Base-by-base conservation (phyloP, 2,113 vertebrate genomes). In the Ranitomeya variabilis region DNA sequence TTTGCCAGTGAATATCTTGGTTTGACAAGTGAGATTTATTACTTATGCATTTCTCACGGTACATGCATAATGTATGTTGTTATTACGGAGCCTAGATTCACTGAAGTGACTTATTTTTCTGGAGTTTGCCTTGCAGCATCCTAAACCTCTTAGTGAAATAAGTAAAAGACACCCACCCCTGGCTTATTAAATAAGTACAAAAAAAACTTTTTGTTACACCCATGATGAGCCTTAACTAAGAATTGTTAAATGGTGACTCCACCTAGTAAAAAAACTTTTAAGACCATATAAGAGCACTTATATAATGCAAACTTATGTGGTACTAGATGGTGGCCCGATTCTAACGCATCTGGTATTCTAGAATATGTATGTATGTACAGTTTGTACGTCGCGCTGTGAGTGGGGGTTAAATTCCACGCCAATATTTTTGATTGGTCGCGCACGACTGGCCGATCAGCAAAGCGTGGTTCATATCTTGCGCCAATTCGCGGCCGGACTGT, bases 11-110 rank as follows among this genome's bases (percentile, higher is more conserved):
- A 82, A 82, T 45, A 82, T 12, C 31, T 82, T 62, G 13, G 14
- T 26, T 60, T 82, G 80, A 82, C 80, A 64, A 82, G 80, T 82
- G 80, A 60, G 54, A 81, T 82, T 82, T 59, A 64, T 82, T 37
- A 82, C 14, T 37, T 62, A 18, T 4, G 15, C 13, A 10, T 82
- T 82, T 82, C 80, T 82, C 80, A 82, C 80, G 26, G 59, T 37
- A 81, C 79, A 64, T 82, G 80, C 57, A 82, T 62, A 64, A 82
- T 82, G 80, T 82, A 62, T 81, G 57, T 26, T 62, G 13, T 37
- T 21, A 45, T 82, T 82, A 45, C 31, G 9, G 23, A 45, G 59
- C 1, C 80, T 64, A 19, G 59, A 64, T 82, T 37, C 59, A 19
- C 59, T 82, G 7, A 31, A 64, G 57, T 62, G 18, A 82, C 59